Evolutionary conservation across 2,797 vertebrate genomes (phyloP).

Genomic region (Streptopelia turtur): DNA sequence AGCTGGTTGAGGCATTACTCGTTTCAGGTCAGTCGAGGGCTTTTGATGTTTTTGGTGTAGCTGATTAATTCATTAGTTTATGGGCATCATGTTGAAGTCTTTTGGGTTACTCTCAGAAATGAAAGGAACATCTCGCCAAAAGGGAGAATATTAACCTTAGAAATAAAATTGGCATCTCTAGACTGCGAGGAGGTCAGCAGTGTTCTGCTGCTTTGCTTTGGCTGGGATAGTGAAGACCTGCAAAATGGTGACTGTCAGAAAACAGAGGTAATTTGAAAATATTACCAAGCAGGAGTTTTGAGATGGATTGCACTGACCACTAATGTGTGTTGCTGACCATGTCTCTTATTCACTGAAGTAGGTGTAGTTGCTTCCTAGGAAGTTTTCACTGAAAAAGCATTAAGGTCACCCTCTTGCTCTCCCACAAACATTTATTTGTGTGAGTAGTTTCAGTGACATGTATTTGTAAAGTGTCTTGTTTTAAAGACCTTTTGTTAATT

Average conservation of each 20-base stretch:
- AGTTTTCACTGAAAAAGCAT: neutral
- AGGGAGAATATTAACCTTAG: conserved; percentile 15
- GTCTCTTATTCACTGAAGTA: neutral
- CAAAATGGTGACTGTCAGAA: neutral
- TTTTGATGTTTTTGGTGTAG: neutral
- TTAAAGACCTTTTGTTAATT: conserved; percentile 23
- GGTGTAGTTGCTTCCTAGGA: neutral
- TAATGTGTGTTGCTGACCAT: neutral
- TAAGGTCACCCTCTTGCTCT: neutral
- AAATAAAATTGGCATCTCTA: neutral
- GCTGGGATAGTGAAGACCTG: neutral
- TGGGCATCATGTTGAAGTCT: neutral
- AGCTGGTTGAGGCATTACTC: neutral
- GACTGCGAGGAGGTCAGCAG: neutral
- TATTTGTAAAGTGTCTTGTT: neutral
- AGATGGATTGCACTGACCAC: neutral
- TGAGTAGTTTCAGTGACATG: neutral
- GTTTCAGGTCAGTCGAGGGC: neutral
- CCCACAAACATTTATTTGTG: neutral
- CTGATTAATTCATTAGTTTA: conserved; percentile 15
- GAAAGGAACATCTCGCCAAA: conserved; percentile 7
- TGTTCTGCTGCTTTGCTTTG: neutral
- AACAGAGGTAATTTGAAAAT: neutral
- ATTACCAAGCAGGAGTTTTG: neutral
- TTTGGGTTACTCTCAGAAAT: conserved; percentile 15